These are phyloP conservation scores for Agapostemon virescens DNA, from an alignment of 2,888 invertebrate species.

Conservation along the genomic window DNA sequence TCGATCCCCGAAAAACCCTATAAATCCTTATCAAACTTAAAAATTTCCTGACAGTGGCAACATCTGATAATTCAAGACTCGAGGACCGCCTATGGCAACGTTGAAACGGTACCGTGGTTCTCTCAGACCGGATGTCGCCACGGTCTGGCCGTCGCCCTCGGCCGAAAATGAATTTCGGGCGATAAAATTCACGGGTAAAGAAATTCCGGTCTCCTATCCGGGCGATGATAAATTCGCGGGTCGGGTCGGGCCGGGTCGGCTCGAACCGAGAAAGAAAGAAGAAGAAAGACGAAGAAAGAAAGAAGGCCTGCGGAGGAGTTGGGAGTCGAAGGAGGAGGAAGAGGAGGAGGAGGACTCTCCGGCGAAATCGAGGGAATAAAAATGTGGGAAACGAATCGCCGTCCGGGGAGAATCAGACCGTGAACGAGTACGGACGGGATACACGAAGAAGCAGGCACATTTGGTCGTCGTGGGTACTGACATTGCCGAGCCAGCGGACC, in stretches of 20 bases:
- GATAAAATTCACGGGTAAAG: slow-evolving; percentile 31
- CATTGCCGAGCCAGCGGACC: slow-evolving; percentile 61
- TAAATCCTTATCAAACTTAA: no score
- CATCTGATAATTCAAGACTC: no score
- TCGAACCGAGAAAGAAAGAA: slow-evolving; percentile 8
- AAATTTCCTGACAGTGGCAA: no score
- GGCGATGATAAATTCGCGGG: slow-evolving; percentile 44
- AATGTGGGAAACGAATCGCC: slow-evolving; percentile 58
- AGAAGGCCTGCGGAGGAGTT: not conserved
- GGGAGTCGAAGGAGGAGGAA: not conserved
- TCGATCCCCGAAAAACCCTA: no score
- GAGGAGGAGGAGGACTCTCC: not conserved
- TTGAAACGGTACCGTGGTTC: not conserved
- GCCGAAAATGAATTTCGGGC: slow-evolving; percentile 40
- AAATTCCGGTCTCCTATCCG: slow-evolving; percentile 41
- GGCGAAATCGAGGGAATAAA: slow-evolving; percentile 54
- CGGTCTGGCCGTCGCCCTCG: not conserved
- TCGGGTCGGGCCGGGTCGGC: not conserved
- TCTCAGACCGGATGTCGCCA: not conserved
- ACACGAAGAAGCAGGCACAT: slow-evolving; percentile 55
- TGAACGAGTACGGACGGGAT: slow-evolving; percentile 56
- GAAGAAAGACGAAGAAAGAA: not conserved
- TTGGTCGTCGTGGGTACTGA: slow-evolving; percentile 57
- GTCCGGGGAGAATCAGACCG: slow-evolving; percentile 65
- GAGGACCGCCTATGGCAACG: not conserved